These are phyloP conservation scores for Pachymerium ferrugineum DNA, from an alignment of 2,888 invertebrate genomes.

Conservation along the genomic window DNA sequence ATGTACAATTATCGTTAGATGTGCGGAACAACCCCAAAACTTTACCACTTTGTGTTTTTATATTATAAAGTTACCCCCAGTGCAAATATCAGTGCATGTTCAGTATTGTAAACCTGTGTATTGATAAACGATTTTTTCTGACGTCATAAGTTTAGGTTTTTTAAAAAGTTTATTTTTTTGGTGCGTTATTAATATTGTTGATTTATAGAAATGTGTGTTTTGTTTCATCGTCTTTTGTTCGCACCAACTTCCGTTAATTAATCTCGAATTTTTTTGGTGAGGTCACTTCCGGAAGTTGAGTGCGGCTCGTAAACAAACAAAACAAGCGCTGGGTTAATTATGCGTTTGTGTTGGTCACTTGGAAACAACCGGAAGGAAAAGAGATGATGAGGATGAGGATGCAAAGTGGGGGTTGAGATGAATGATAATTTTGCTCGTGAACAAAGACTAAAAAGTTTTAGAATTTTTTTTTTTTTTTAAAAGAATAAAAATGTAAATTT, in stretches of 20 bases:
- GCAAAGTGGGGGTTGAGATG: neutral
- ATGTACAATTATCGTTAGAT: no score
- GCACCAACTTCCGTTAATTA: neutral
- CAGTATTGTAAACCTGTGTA: no score
- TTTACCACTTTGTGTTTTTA: no score
- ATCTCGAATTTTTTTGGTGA: neutral
- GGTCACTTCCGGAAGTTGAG: slow-evolving; percentile 2
- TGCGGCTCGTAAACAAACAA: neutral
- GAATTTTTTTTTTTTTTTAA: neutral
- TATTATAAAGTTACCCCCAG: no score
- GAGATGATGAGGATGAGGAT: neutral
- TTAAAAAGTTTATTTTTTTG: no score
- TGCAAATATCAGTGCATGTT: no score
- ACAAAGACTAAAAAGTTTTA: neutral
- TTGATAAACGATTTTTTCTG: no score
- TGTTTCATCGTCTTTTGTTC: neutral
- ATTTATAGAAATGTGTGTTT: neutral
- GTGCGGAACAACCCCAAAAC: no score
- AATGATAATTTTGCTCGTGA: neutral
- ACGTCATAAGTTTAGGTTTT: no score
- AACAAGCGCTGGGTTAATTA: neutral
- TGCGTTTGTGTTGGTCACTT: neutral
- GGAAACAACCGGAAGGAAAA: neutral
- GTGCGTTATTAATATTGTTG: no score
- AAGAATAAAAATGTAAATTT: no score